Conservation (phyloP, 53 echinoderm and acorn worm genomes). For the Arbacia lixula region DNA sequence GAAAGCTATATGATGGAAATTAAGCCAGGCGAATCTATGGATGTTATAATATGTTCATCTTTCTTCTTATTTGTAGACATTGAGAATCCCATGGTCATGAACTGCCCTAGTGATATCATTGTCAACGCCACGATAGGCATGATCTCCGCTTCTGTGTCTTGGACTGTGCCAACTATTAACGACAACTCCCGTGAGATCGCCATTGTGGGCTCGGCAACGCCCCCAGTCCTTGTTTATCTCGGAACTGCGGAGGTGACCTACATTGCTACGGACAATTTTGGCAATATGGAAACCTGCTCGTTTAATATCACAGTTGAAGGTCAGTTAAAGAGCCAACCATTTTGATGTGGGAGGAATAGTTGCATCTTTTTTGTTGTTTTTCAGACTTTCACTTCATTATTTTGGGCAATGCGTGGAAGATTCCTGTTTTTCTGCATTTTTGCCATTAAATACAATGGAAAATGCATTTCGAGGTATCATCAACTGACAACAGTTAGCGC, state of each 20-base stretch:
- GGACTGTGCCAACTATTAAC: conserved; percentile 11
- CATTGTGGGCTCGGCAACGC: neutral
- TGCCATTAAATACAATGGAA: too few relatives aligned
- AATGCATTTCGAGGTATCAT: too few relatives aligned
- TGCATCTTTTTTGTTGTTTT: too few relatives aligned
- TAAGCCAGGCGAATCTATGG: too few relatives aligned
- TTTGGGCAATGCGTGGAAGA: too few relatives aligned
- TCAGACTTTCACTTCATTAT: too few relatives aligned
- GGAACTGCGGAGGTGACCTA: neutral
- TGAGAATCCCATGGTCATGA: neutral
- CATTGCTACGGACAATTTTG: neutral
- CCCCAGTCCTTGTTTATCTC: neutral
- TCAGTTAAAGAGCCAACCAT: too few relatives aligned
- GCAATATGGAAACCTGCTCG: conserved; percentile 13
- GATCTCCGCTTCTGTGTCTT: conserved; percentile 26
- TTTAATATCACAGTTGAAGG: conserved; percentile 22
- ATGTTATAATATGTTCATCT: too few relatives aligned
- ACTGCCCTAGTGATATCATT: conserved; percentile 23
- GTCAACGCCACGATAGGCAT: conserved; percentile 11
- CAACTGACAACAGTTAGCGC: too few relatives aligned
- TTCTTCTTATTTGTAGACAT: neutral
- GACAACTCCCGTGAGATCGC: conserved; percentile 13
- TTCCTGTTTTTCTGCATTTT: too few relatives aligned
- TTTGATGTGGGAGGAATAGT: too few relatives aligned
- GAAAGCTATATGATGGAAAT: too few relatives aligned